phyloP scores from a whole-genome alignment of 2,888 invertebrate species.

The Micoletzkya japonica region DNA sequence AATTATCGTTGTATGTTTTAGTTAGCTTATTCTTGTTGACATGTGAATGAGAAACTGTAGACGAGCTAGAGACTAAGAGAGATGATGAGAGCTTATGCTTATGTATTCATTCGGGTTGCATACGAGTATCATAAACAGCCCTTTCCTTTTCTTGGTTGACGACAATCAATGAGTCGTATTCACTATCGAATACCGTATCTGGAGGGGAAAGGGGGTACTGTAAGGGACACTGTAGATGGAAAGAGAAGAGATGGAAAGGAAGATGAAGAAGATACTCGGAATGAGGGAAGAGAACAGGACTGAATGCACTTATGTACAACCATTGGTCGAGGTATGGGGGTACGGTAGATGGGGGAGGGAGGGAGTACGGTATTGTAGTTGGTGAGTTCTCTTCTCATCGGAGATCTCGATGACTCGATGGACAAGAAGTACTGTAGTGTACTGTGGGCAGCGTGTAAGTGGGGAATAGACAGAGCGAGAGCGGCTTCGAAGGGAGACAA shows the following conservation, averaged over 20 bases:
- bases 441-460: slow-evolving; percentile 15
- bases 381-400: not conserved
- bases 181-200: not conserved
- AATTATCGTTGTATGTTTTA: too few species aligned
- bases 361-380: not conserved
- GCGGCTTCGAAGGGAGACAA: not conserved
- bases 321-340: slow-evolving; percentile 1
- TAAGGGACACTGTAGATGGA: not conserved
- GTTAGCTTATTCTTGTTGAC: too few species aligned
- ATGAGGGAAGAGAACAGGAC: slow-evolving; percentile 1
- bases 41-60: too few species aligned
- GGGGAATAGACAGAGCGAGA: slow-evolving; percentile 19
- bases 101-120: too few species aligned
- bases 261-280: not conserved
- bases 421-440: not conserved
- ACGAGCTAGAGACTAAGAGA: too few species aligned
- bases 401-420: slow-evolving; percentile 1
- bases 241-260: not conserved
- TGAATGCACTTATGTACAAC: slow-evolving; percentile 3
- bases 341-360: not conserved
- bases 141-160: too few species aligned
- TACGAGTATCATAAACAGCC: too few species aligned
- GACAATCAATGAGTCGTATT: slow-evolving; percentile 1
- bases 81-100: too few species aligned
- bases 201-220: not conserved